Base-by-base conservation (phyloP, 30 jellyfish, hydroid and myxozoan genomes). In the Rhopilema esculentum region DNA sequence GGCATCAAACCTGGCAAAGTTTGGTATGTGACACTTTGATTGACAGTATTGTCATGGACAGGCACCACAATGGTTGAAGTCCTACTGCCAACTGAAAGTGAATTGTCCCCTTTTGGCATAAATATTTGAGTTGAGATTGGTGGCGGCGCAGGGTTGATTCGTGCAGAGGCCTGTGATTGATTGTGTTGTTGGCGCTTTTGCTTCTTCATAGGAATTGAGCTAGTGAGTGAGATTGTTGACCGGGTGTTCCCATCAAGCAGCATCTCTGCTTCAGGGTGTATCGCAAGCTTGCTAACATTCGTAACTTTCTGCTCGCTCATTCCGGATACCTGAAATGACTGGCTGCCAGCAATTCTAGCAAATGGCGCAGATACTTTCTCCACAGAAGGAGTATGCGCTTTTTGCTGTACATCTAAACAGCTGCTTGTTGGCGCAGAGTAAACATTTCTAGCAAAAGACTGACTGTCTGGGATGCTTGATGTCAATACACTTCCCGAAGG, bases 171-270 rank as follows among this genome's bases (percentile, higher is more conserved):
- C 2, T 25, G 83, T 25, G 25, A 26, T 29, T 29, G 77, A 18
- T 23, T 61, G 20, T 77, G 88, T 26, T 77, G 88, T 16, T 52
- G 88, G 2, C 63, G 78, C 53, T 77, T 48, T 21, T 30, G 71
- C 63, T 74, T 65, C 0, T 75, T 40, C 57, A 40, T 40, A 12
- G 57, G 9, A 6, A 33, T 75, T 40, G 85, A 16, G 24, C 32
- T 15, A 20, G 29, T 19, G 66, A 9, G 22, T 18, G 74, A 21
- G 61, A 50, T 9, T 31, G 72, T 75, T 32, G 85, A 6, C 9
- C 57, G 57, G 9, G 57, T 40, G 57, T 40, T 40, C 12, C 57
- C 57, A 12, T 40, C 57, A 2, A 64, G 31, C 32, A 2, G 74
- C 31, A 64, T 64, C 28, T 64, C 74, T 2, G 74, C 15, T 16